Base-by-base conservation (phyloP, 2,888 invertebrate genomes). In the Orthonychiurus folsomi region DNA sequence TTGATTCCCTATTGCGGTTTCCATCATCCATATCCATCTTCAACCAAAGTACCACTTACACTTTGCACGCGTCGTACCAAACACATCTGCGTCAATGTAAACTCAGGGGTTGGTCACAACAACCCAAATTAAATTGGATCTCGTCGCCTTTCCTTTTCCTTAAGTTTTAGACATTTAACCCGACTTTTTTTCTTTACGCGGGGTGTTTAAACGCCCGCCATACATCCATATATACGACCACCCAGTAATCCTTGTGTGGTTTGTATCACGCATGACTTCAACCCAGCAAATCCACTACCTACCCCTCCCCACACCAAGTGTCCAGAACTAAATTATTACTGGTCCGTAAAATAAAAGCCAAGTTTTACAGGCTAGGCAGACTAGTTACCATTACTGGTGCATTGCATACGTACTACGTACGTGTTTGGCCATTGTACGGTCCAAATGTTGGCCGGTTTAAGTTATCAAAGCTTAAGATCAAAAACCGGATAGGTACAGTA, bases 281-380 rank as follows among this genome's bases (percentile, higher is more conserved):
- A 15, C 37, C 37, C 5, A 9, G 37, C 5, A 37, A 37, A 37
- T 37, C 37, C 15, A 37, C 5, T 9, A n/a, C 5, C 15, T 37
- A 15, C 37, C 37, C 37, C 15, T 9, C 5, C 9, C 62, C 61
- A 63, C 63, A 69, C 66, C 66, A 69, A 71, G 68, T 67, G 69
- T 71, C 68, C 69, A 65, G 63, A 59, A 63, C 59, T 67, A 70
- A 70, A 64, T 70, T 70, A 70, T 69, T 70, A 66, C 68, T 63
- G 63, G 64, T 65, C 61, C 63, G 66, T 66, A 65, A 69, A 70
- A 67, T 66, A 67, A 67, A 65, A 70, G 66, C 64, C 70, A 67
- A 68, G 66, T 66, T 69, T 66, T 67, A 70, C 64, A 64, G 66
- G 60, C 56, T 50, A 59, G 27, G 55, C 63, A n/a, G n/a, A n/a